Evolutionary conservation across 2,888 invertebrate species (phyloP), one percentile per base, ranked within the genome.

Genomic region (Phania funesta): DNA sequence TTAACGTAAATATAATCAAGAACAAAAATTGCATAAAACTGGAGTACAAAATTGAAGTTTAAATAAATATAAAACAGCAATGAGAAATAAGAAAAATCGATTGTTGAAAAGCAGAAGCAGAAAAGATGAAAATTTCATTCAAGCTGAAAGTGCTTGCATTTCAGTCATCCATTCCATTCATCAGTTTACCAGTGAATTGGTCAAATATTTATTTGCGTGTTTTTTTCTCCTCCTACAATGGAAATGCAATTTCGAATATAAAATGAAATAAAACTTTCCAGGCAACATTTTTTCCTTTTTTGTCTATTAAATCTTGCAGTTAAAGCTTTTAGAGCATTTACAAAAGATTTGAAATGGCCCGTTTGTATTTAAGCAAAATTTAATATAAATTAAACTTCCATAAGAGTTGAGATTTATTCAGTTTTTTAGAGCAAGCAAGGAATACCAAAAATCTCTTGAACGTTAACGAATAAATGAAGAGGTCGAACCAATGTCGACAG

Each of bases 1-100:
- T 48, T 60, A 76, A 62, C 68, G 50, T 24, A 50, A 62, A 68
- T 60, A 76, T 68, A 60, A 68, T 62, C 52, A 60, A 76, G 76
- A 60, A 35, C 41, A 60, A 68, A 52, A 52, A 46, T 46, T 74
- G 41, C 52, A 22, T 44, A 32, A 22, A 26, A 41, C 58, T 44
- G 22, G 52, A 2, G 35, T 8, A 46, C 1, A 60, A 60, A 44
- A 52, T 32, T 76, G 56, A 26, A 74, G 46, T 65, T 74, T 46
- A 20, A 54, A 35, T 46, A 54, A 32, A 54, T 56, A 54, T 56
- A 65, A 44, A 60, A 44, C 22, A 60, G 52, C 24, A 65, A 65
- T 9, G 11, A 54, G 7, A 6, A 50, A 20, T 13, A 38, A 16
- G 2, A 9, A n/a, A 32, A 54, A 64, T 35, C 32, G 64, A 35